Evolutionary conservation across 2,113 vertebrate genomes (phyloP), one percentile per base, ranked within the genome.

Genomic region (Tupaia chinensis): DNA sequence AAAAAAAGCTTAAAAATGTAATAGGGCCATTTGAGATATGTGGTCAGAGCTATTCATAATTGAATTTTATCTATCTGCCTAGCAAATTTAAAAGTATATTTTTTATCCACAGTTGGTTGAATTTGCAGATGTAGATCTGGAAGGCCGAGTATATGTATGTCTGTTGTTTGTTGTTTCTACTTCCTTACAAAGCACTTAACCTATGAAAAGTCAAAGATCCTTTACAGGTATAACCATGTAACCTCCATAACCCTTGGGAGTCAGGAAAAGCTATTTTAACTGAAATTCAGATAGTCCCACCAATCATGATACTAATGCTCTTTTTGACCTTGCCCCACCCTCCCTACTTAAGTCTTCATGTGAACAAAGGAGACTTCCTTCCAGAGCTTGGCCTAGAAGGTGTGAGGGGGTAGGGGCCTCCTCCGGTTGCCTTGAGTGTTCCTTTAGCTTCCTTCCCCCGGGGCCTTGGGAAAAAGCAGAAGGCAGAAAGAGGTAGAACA

Each of bases 1-100:
- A 77, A 91, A 96, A 82, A 15, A 9, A 81, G 72, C 58, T 87
- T 81, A 53, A 83, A 96, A 89, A 74, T 93, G 32, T 63, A 72
- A 70, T 66, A 91, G 32, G 11, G 25, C 17, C 58, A 63, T 68
- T 80, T 96, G 63, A 86, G 2, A 5, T 68, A 12, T 27, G 11
- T 81, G 54, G 27, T 90, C 61, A 68, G 63, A 81, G 22, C 89
- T 70, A 53, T 61, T 88, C 53, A 2, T 61, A 92, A 78, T 25
- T 53, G 54, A 56, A 53, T 72, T 93, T 79, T 69, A 34, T 76
- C 76, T 72, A 77, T 77, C 19, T 77, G 56, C 80, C n/a, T 73
- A 34, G 34, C 44, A 44, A 44, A 44, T 44, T 44, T 44, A 4
- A 44, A 44, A 44, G 44, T 44, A 44, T 44, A 44, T 44, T 44